These are phyloP conservation scores for Diploptera punctata DNA, from an alignment of 2,888 invertebrate species.

Conservation along the genomic window DNA sequence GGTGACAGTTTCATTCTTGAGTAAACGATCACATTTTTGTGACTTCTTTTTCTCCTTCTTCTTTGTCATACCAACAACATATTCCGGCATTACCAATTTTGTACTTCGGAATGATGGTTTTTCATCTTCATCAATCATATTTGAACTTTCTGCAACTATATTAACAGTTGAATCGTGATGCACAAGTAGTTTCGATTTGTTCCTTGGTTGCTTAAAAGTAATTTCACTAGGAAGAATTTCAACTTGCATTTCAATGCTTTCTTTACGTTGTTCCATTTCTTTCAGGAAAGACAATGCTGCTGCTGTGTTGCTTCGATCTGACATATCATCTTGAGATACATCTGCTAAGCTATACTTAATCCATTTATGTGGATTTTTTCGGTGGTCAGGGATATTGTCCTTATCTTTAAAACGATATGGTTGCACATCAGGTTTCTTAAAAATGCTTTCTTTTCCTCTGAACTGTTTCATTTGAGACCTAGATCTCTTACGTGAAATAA, in stretches of 20 bases:
- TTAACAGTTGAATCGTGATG: not conserved
- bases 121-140: not conserved
- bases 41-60: constrained; percentile 59
- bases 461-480: constrained; percentile 64
- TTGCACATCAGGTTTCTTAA: constrained; percentile 72
- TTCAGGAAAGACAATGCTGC: constrained; percentile 80
- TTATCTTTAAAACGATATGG: constrained; percentile 52
- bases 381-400: constrained; percentile 59
- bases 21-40: not conserved
- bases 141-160: not conserved
- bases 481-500: constrained; percentile 46
- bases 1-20: constrained; percentile 34
- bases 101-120: constrained; percentile 62
- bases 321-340: constrained; percentile 76
- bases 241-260: constrained; percentile 36
- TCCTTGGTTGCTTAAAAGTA: constrained; percentile 41
- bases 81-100: constrained; percentile 83
- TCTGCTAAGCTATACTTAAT: constrained; percentile 80
- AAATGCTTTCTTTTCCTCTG: constrained; percentile 78
- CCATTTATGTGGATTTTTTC: constrained; percentile 83
- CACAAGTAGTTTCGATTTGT: not conserved
- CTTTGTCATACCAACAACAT: constrained; percentile 73
- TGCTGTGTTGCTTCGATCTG: constrained; percentile 76
- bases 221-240: constrained; percentile 43
- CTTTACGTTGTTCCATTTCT: constrained; percentile 66